A percentile compares a stretch with the other conserved stretches of the same genome.
Evolutionary conservation across 2,888 invertebrate species (phyloP).

Genomic region (Nephrocerus scutellatus): DNA sequence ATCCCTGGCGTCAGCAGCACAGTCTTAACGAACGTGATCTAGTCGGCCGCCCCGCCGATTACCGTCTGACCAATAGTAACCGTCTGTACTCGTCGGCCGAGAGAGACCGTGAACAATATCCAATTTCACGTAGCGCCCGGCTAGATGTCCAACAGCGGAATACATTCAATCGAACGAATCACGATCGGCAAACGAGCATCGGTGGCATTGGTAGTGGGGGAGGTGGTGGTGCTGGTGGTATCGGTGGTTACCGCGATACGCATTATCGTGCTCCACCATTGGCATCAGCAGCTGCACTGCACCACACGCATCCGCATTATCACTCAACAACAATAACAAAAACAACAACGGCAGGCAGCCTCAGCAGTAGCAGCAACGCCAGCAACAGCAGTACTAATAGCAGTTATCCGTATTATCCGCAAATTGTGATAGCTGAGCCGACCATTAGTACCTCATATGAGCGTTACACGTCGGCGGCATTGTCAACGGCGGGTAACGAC

Average conservation of each 20-base stretch:
- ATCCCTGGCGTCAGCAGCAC: slow-evolving; percentile 42
- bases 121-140: slow-evolving; percentile 41
- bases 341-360: slow-evolving; percentile 33
- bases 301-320: slow-evolving; percentile 17
- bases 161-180: slow-evolving; percentile 49
- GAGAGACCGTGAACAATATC: slow-evolving; percentile 42
- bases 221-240: slow-evolving; percentile 11
- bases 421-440: slow-evolving; percentile 42
- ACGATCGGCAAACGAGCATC: slow-evolving; percentile 43
- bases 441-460: slow-evolving; percentile 32
- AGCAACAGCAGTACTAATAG: slow-evolving; percentile 32
- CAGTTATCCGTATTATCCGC: slow-evolving; percentile 47
- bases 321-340: slow-evolving; percentile 27
- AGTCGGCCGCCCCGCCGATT: slow-evolving; percentile 28
- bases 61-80: slow-evolving; percentile 34
- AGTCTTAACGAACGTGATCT: slow-evolving; percentile 44
- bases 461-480: slow-evolving; percentile 26
- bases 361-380: slow-evolving; percentile 29
- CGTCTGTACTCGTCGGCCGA: slow-evolving; percentile 42
- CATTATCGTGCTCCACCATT: slow-evolving; percentile 26
- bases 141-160: slow-evolving; percentile 47
- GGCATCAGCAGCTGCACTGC: slow-evolving; percentile 21
- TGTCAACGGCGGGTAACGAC: slow-evolving; percentile 1
- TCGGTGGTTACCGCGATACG: slow-evolving; percentile 15
- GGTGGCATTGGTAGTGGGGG: slow-evolving; percentile 12